Evolutionary conservation across 2,797 vertebrate genomes (phyloP).

Genomic region (Florisuga fusca): DNA sequence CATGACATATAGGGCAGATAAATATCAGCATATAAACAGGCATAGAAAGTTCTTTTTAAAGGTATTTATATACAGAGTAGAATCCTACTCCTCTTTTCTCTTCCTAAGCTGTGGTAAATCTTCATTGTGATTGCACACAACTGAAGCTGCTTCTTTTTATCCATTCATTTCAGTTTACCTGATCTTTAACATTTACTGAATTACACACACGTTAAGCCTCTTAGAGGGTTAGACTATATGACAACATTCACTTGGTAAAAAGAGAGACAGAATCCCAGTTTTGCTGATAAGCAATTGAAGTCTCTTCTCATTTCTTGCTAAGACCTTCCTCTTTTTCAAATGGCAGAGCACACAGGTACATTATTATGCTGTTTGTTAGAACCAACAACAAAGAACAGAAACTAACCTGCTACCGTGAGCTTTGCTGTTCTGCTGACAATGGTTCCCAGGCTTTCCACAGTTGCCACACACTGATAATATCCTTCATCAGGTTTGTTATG

Average conservation of each 20-base stretch:
- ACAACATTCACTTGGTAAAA: neutral
- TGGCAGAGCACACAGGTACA: accelerated
- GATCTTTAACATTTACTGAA: neutral
- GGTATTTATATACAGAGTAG: neutral
- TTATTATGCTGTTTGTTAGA: too few relatives aligned
- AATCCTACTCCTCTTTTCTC: neutral
- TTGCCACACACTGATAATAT: constrained; percentile 95
- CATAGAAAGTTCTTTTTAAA: neutral
- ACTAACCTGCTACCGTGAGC: constrained; percentile 90
- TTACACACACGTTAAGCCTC: neutral
- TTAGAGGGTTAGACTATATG: neutral
- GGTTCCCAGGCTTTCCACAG: constrained; percentile 92
- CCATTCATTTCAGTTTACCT: neutral
- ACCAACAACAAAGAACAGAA: neutral
- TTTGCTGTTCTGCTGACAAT: constrained; percentile 92
- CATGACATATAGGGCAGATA: neutral
- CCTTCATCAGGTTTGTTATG: constrained; percentile 99
- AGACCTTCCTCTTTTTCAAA: accelerated
- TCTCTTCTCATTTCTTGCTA: neutral
- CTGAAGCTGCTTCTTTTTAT: neutral
- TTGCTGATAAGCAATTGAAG: neutral
- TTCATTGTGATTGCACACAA: neutral
- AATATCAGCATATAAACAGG: neutral
- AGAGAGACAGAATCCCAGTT: accelerated
- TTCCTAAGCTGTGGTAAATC: neutral